Evolutionary conservation across 2,797 vertebrate genomes (phyloP), one percentile per base, ranked within the genome.

Genomic region (Enteromius anoplus): DNA sequence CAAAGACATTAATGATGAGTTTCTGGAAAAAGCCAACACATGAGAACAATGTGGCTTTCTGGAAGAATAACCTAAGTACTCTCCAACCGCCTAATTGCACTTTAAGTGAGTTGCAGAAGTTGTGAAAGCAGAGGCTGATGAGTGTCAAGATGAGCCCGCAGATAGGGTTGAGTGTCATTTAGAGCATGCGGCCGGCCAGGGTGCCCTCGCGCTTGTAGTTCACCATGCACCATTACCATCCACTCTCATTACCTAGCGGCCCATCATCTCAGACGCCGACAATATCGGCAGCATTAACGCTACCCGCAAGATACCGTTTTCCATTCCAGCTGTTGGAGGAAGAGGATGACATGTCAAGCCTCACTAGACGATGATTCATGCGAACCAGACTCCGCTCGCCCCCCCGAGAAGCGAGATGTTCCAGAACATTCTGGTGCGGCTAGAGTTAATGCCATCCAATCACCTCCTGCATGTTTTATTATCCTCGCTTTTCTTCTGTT

Each of bases 21-120:
- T 88, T 83, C 75, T 85, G 86, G 71, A 84, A 75, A 83, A 60
- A 29, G 51, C 40, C 3, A 85, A 88, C 79, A 87, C 90, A 91
- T 84, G 42, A 80, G 66, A 88, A 87, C 83, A 84, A 76, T 80
- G 86, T 66, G 87, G 86, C 83, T 88, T 85, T 76, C 84, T 82
- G 75, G 70, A 78, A 83, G 86, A 90, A 90, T 79, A 64, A 73
- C 45, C 86, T 62, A 78, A 84, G 80, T 78, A 87, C 88, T 86
- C 76, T 69, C 15, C 84, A 87, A 87, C 72, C 81, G 78, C 84
- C 70, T 60, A 86, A 93, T 89, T 82, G 88, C 6, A 1, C 45
- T 40, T 84, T 92, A 93, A 93, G 86, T 88, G 77, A 80, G 92
- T 93, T 92, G 85, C 23, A 84, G 73, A 89, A 89, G 83, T 84